Evolutionary conservation across 2,888 invertebrate genomes (phyloP).

Genomic region (Drosophila fungiperda): DNA sequence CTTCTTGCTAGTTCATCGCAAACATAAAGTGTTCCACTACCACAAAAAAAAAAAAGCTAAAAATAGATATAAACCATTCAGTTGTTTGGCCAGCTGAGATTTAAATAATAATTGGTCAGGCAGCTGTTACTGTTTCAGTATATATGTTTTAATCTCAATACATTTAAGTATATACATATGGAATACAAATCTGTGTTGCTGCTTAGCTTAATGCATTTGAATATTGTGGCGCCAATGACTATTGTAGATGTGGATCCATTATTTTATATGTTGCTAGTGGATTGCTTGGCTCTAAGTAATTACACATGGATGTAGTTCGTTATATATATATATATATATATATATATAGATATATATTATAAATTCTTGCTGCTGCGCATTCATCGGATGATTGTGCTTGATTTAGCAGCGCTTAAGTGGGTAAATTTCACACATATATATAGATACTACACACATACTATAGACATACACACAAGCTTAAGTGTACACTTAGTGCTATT

Average conservation of each 20-base stretch:
- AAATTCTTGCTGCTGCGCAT: slow-evolving; percentile 40
- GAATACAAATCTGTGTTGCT: slow-evolving; percentile 41
- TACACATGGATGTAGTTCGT: slow-evolving; percentile 17
- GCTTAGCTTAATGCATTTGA: slow-evolving; percentile 23
- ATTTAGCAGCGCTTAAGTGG: slow-evolving; percentile 32
- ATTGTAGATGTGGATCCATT: slow-evolving; percentile 7
- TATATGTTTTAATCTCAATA: slow-evolving; percentile 47
- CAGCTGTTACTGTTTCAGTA: slow-evolving; percentile 47
- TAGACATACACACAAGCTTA: slow-evolving; percentile 28
- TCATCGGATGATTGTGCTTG: slow-evolving; percentile 22
- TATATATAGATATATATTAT: slow-evolving; percentile 19
- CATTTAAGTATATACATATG: slow-evolving; percentile 37
- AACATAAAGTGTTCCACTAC: slow-evolving; percentile 53
- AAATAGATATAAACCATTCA: background rate
- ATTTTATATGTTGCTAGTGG: slow-evolving; percentile 2
- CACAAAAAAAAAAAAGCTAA: slow-evolving; percentile 3
- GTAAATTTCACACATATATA: slow-evolving; percentile 31
- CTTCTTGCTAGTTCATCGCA: slow-evolving; percentile 56
- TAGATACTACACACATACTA: slow-evolving; percentile 28
- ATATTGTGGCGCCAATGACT: slow-evolving; percentile 14
- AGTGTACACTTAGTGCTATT: slow-evolving; percentile 42
- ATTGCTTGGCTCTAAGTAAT: slow-evolving; percentile 24
- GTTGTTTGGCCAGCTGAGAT: slow-evolving; percentile 25
- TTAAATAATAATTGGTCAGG: slow-evolving; percentile 34
- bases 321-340: background rate